A percentile compares a stretch with the other conserved stretches of the same genome.
These are phyloP conservation scores for Epinotia demarniana DNA, from an alignment of 2,888 invertebrate species.

Conservation along the genomic window DNA sequence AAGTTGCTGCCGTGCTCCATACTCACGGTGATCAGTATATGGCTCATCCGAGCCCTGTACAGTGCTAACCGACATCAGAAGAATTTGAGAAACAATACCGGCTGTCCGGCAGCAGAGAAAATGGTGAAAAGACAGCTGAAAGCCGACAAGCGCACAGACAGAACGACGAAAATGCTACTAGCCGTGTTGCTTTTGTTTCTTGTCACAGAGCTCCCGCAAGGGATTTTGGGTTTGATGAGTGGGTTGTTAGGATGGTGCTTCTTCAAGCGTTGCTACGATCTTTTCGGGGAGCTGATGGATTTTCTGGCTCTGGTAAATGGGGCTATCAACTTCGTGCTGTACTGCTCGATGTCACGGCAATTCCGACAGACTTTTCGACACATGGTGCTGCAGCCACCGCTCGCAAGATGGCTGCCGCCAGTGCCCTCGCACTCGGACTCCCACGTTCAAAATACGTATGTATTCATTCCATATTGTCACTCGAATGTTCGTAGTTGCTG, in stretches of 20 bases:
- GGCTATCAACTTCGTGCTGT: conserved; percentile 96
- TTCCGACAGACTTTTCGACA: conserved; percentile 92
- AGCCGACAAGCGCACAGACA: conserved; percentile 90
- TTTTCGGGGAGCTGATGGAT: conserved; percentile 95
- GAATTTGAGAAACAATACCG: conserved; percentile 86
- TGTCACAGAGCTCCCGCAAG: conserved; percentile 95
- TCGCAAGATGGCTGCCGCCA: conserved; percentile 85
- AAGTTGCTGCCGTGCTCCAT: conserved; percentile 92
- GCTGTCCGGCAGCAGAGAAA: conserved; percentile 80
- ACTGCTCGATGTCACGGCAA: conserved; percentile 97
- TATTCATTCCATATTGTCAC: conserved; percentile 54
- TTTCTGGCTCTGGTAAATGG: conserved; percentile 95
- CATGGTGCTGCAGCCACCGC: conserved; percentile 87
- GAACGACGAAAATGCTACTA: conserved; percentile 95
- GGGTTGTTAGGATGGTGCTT: conserved; percentile 89
- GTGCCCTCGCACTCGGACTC: conserved; percentile 86
- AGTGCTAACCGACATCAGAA: conserved; percentile 90
- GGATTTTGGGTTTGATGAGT: conserved; percentile 88
- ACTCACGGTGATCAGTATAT: conserved; percentile 89
- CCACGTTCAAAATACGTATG: conserved; percentile 87
- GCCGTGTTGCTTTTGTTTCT: conserved; percentile 94
- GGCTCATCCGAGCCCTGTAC: conserved; percentile 89
- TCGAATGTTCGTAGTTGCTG: neutral
- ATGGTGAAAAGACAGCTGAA: conserved; percentile 81
- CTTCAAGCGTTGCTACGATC: conserved; percentile 91